Percentiles rank a stretch among this genome's conserved stretches.
These are phyloP conservation scores for Cylas formicarius DNA, from an alignment of 1,140 invertebrate genomes.

Conservation along the genomic window DNA sequence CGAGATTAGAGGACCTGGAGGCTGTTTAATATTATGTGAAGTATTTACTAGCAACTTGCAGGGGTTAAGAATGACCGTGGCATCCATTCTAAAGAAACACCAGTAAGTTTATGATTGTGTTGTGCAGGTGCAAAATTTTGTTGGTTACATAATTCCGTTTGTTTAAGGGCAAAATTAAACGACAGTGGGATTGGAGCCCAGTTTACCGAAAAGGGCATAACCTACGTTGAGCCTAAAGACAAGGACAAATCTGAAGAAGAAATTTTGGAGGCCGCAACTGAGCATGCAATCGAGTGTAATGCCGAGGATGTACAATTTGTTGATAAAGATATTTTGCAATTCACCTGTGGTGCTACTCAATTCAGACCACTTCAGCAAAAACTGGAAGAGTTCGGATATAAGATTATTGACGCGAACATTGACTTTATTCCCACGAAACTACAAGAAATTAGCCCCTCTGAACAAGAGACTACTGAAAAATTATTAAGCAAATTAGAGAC, in stretches of 20 bases:
- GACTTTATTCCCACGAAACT: slow-evolving; percentile 42
- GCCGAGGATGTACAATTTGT: slow-evolving; percentile 55
- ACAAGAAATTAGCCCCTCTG: slow-evolving; percentile 42
- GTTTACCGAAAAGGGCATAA: slow-evolving; percentile 49
- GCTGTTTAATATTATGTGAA: slow-evolving; percentile 42
- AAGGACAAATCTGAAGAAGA: slow-evolving; percentile 22
- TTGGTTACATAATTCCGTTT: background rate
- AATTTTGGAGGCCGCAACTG: slow-evolving; percentile 48
- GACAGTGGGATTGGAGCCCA: slow-evolving; percentile 38
- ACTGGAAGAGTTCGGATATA: slow-evolving; percentile 44
- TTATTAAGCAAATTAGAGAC: slow-evolving; percentile 43
- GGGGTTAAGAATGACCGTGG: slow-evolving; percentile 37
- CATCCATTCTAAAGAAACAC: slow-evolving; percentile 44
- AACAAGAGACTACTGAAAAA: slow-evolving; percentile 39
- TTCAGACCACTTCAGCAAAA: slow-evolving; percentile 36
- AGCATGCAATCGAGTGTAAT: slow-evolving; percentile 55
- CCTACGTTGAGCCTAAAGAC: slow-evolving; percentile 40
- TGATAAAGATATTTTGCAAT: slow-evolving; percentile 42
- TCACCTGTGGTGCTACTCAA: slow-evolving; percentile 39
- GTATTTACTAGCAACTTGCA: slow-evolving; percentile 40
- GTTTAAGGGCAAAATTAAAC: slow-evolving; percentile 31
- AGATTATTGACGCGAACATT: slow-evolving; percentile 43
- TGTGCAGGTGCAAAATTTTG: slow-evolving; percentile 2
- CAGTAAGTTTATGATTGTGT: slow-evolving; percentile 37
- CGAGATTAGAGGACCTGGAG: slow-evolving; percentile 44